Evolutionary conservation across 2,888 invertebrate genomes (phyloP), one percentile per base, ranked within the genome.

Genomic region (Hirtodrosophila alboralis): DNA sequence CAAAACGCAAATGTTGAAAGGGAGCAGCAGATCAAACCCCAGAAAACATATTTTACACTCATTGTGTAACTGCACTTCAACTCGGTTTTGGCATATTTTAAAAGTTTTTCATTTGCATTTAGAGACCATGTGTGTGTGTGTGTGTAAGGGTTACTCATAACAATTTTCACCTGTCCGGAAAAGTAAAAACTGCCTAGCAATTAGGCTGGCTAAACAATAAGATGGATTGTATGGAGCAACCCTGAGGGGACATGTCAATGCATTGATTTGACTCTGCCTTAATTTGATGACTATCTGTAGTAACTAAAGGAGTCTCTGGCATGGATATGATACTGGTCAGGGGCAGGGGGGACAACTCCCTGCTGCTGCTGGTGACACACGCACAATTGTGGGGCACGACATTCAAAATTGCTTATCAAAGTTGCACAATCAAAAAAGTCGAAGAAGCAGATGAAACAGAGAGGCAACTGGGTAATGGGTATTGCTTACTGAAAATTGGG

Each of bases 101-200:
- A 74, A 76, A 61, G 75, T 84, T 76, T 75, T 80, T 76, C 79
- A 86, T 80, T 80, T 76, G 84, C 79, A 80, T 80, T 86, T 84
- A 40, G 49, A 23, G 37, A 31, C 33, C 61, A 68, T 45, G 43
- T 52, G 38, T 28, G 47, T 18, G 18, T 23, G 40, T 26, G 23
- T 38, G 36, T 30, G 40, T 37, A 36, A 59, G 74, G 58, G 53
- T 53, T 43, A 53, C 57, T 68, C 70, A 60, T 73, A 74, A 75
- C 71, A 67, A 52, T 78, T 85, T 78, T 63, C 78, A 78, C 78
- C 86, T 78, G 78, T 53, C 49, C 27, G 27, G 44, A 31, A 27
- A 44, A 12, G 21, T 59, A 38, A 37, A 37, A 76, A 59, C 45
- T 44, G 34, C 26, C 49, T 57, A 52, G 76, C 78, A 78, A 78